phyloP scores from a whole-genome alignment of 2,888 invertebrate species.

The Tipula lateralis region DNA sequence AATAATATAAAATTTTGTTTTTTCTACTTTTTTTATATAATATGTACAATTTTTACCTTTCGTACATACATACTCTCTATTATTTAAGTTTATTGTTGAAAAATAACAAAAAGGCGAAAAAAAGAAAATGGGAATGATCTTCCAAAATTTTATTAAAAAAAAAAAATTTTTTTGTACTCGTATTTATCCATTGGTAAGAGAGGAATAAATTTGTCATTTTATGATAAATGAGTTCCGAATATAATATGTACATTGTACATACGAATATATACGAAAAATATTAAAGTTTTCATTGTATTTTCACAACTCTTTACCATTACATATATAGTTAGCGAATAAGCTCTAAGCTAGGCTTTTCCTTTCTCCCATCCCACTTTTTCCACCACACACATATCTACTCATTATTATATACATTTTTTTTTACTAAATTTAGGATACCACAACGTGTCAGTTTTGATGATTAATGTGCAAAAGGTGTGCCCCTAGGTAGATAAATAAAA shows the following conservation, averaged over 20 bases:
- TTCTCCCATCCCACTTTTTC: too few species aligned
- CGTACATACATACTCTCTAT: neutral
- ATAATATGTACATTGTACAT: neutral
- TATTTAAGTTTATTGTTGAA: neutral
- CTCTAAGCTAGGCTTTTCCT: neutral
- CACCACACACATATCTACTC: too few species aligned
- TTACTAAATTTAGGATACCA: neutral
- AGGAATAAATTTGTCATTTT: neutral
- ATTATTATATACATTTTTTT: too few species aligned
- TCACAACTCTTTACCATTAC: neutral
- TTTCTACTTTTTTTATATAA: neutral
- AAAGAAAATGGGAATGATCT: neutral
- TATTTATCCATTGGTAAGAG: constrained; percentile 1
- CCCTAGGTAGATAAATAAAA: neutral
- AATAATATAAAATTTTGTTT: neutral
- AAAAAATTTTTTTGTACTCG: neutral
- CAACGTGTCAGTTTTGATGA: neutral
- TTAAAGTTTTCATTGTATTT: neutral
- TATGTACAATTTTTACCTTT: neutral
- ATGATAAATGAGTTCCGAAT: constrained; percentile 19
- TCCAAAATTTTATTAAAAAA: neutral
- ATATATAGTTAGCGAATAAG: constrained; percentile 24
- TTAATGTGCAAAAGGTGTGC: neutral
- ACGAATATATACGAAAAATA: neutral
- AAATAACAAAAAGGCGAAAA: neutral